Evolutionary conservation across 1,140 invertebrate genomes (phyloP), one percentile per base, ranked within the genome.

Genomic region (Leptinotarsa lineolata): DNA sequence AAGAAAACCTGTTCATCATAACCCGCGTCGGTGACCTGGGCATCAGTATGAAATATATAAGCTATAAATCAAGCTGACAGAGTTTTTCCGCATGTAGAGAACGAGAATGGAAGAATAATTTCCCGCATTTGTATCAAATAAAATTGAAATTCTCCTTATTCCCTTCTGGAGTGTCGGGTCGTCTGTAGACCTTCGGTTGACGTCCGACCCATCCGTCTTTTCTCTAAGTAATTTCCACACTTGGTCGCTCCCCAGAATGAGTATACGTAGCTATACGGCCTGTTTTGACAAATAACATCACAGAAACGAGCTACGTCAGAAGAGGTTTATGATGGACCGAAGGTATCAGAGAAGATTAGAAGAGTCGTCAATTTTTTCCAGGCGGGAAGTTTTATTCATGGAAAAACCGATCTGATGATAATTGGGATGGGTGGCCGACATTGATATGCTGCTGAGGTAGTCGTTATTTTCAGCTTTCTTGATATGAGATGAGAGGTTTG

Each of bases 31-130:
- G 48, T 54, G 48, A 54, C 16, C 48, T 54, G 48, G 6, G n/a
- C 48, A 54, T 18, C n/a, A 54, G 15, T 54, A 18, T 54, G 48
- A 54, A 54, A 66, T 66, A 66, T 66, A 39, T 18, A n/a, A 8
- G 15, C 15, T 12, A 44, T 66, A 66, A 39, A 66, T 66, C 30
- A 66, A 64, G 22, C 21, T 64, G 64, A 66, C 15, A 44, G 30
- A 66, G 64, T 66, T 66, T 66, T 66, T 66, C 64, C 64, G 30
- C 64, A 66, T 66, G 30, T 66, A 66, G 64, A 66, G 64, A 44
- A 39, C 39, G 39, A 66, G 64, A 66, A 66, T 66, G 30, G 30
- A 44, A 66, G 64, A 66, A 66, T 66, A 20, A 64, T 66, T 66
- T 16, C 18, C 12, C 64, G 64, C 39, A 66, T 66, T 66, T 46